Evolutionary conservation across 2,888 invertebrate genomes (phyloP).

Genomic region (Marasmarcha lunaedactyla): DNA sequence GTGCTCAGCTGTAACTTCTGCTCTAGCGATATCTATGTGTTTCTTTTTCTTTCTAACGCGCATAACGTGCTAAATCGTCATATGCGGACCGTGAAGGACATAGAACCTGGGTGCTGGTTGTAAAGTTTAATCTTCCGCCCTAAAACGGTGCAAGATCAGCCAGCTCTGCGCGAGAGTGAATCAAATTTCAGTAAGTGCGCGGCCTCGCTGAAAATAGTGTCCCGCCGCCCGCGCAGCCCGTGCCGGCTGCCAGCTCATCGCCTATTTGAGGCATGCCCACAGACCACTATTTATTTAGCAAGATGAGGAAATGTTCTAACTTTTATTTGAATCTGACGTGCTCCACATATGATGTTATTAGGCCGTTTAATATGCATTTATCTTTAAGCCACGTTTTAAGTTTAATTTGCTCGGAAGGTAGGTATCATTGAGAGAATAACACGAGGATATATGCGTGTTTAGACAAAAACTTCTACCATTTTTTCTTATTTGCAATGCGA

Average conservation of each 20-base stretch:
- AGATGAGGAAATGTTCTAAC: constrained; percentile 59
- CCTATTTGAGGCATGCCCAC: constrained; percentile 64
- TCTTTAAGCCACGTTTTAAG: too few relatives aligned
- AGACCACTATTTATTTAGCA: constrained; percentile 62
- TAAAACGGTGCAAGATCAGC: background rate
- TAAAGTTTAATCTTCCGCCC: background rate
- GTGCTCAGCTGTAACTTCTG: constrained; percentile 2
- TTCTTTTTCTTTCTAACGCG: background rate
- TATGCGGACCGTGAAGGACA: constrained; percentile 9
- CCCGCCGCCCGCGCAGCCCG: constrained; percentile 25
- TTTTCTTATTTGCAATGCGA: too few relatives aligned
- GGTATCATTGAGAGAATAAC: too few relatives aligned
- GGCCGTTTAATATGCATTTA: constrained; percentile 21
- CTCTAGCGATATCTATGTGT: constrained; percentile 2
- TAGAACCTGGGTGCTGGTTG: background rate
- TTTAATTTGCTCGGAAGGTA: too few relatives aligned
- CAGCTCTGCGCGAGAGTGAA: constrained; percentile 28
- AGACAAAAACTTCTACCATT: too few relatives aligned
- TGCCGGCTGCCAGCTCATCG: constrained; percentile 25
- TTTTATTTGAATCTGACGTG: constrained; percentile 56
- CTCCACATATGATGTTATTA: constrained; percentile 52
- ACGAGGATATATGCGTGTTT: too few relatives aligned
- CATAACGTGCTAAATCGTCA: constrained; percentile 16
- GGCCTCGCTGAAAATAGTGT: constrained; percentile 68
- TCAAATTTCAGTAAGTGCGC: constrained; percentile 59